Conservation (phyloP, 1,140 invertebrate species). For the Capitella teleta region DNA sequence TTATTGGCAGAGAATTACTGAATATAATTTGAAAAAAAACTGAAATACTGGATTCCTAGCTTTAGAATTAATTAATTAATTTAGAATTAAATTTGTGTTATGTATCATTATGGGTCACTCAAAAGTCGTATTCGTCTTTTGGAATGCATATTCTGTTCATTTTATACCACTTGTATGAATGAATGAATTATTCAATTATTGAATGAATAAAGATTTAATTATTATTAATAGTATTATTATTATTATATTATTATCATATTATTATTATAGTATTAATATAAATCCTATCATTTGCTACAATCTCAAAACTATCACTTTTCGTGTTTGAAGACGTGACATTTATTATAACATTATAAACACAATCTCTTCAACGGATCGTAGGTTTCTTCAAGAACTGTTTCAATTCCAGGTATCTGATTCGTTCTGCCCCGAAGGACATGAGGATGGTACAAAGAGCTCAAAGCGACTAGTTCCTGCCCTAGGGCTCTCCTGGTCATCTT, state of each 20-base stretch:
- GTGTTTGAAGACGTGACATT: too few species aligned
- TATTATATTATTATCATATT: too few species aligned
- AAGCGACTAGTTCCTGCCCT: slow-evolving; percentile 22
- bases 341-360: background rate
- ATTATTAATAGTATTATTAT: too few species aligned
- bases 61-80: too few species aligned
- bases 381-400: background rate
- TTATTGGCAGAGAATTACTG: background rate
- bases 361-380: background rate
- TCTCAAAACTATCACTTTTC: background rate
- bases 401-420: slow-evolving; percentile 4
- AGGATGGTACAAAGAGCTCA: background rate
- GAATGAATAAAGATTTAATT: too few species aligned
- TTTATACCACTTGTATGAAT: too few species aligned
- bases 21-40: background rate
- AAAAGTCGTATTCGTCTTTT: too few species aligned
- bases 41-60: background rate
- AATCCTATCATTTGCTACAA: background rate
- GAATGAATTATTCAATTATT: too few species aligned
- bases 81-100: too few species aligned
- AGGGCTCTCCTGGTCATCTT: slow-evolving; percentile 56
- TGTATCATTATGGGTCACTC: too few species aligned
- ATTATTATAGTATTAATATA: background rate
- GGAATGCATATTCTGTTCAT: too few species aligned
- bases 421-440: background rate